phyloP scores from a whole-genome alignment of 1,140 invertebrate genomes.

The Drosophila virilis region DNA sequence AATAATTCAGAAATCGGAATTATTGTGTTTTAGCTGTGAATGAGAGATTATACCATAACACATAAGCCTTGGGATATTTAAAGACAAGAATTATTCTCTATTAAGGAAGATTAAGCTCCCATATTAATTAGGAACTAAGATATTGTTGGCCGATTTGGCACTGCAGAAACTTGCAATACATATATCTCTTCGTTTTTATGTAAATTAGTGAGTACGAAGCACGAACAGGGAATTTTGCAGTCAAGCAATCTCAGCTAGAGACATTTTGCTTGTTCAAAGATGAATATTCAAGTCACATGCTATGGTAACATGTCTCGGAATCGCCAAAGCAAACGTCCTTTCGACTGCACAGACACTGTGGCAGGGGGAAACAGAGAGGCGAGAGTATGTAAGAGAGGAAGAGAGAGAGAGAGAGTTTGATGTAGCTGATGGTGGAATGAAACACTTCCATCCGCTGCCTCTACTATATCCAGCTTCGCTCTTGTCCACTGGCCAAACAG shows the following conservation, averaged over 20 bases:
- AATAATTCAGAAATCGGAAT: too few relatives aligned
- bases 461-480: constrained; percentile 18
- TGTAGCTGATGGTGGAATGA: constrained; percentile 26
- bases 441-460: constrained; percentile 43
- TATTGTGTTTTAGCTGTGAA: too few relatives aligned
- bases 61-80: too few relatives aligned
- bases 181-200: too few relatives aligned
- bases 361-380: not conserved
- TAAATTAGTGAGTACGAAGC: too few relatives aligned
- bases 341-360: not conserved
- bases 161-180: too few relatives aligned
- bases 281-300: constrained; percentile 39
- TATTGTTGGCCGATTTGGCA: too few relatives aligned
- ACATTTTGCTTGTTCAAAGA: not conserved
- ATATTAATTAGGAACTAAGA: too few relatives aligned
- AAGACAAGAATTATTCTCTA: too few relatives aligned
- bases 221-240: too few relatives aligned
- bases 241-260: not conserved
- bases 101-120: too few relatives aligned
- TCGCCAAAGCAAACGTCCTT: constrained; percentile 5
- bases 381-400: not conserved
- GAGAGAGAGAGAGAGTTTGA: not conserved
- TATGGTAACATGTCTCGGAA: constrained; percentile 18
- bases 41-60: too few relatives aligned
- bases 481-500: constrained; percentile 1